Base-by-base conservation (phyloP, 2,113 vertebrate species). In the Bostrychus sinensis region DNA sequence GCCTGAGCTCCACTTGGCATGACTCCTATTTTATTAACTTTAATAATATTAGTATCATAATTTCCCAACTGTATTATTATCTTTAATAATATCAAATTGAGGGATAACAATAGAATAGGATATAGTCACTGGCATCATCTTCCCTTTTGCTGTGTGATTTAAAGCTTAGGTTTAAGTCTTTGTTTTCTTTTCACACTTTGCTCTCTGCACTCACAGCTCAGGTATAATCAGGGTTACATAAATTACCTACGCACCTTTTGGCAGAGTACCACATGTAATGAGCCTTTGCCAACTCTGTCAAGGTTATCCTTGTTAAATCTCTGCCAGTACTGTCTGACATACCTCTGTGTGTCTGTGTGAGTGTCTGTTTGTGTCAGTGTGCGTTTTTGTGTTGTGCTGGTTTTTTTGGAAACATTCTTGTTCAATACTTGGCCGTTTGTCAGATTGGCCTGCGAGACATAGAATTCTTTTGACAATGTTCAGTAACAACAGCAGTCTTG, bases 221-320 rank as follows among this genome's bases (percentile, higher is more conserved):
- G n/a, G 42, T 56, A 19, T 74, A 67, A 81, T 83, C 84, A 57
- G 5, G 3, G 34, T 81, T 84, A 57, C 77, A 68, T 78, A 69
- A 88, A 81, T 62, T 78, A 50, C 72, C 70, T 55, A 25, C 32
- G 58, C 79, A 77, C 55, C 51, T 10, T 86, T 84, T 89, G 85
- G 77, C 80, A 85, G 72, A 57, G 70, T 45, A 54, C 5, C n/a
- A 12, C 1, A 4, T 48, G 54, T 54, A 17, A 26, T 64, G 67
- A 81, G 59, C 10, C 39, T 22, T 59, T 26, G 89, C 88, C 85
- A 88, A 87, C 77, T 83, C 75, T 85, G 82, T 77, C 75, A 84
- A 78, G 84, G 87, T 88, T 81, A 70, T 59, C 60, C 60, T 17
- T 63, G 78, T 61, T 72, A 68, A 74, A 77, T 53, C 28, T 14